Percentiles rank a stretch among this genome's conserved stretches.
These are phyloP conservation scores for Pogoniulus pusillus DNA, from an alignment of 2,797 vertebrate species.

Conservation along the genomic window DNA sequence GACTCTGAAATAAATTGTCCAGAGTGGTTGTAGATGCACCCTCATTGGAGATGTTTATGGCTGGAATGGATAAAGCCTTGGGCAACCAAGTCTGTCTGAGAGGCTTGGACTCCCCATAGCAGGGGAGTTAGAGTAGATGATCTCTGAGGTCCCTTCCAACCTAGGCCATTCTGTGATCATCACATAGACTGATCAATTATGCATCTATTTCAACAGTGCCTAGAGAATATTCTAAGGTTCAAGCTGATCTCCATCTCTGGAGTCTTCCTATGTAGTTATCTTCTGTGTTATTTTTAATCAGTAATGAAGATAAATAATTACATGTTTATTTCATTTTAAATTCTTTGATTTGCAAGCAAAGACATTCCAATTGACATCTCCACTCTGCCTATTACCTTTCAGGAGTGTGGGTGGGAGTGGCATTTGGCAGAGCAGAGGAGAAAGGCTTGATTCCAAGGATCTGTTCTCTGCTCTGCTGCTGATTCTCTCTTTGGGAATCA, in stretches of 20 bases:
- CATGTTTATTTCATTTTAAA: constrained; percentile 1
- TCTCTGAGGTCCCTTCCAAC: too few relatives aligned
- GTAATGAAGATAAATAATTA: neutral
- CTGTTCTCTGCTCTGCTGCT: neutral
- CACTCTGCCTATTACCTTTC: neutral
- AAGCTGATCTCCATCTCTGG: constrained; percentile 3
- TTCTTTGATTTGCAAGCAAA: neutral
- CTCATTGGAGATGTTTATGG: too few relatives aligned
- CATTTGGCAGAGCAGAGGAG: neutral
- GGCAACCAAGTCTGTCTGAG: too few relatives aligned
- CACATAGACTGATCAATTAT: neutral
- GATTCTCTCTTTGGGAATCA: neutral
- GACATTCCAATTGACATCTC: neutral
- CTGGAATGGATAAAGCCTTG: too few relatives aligned
- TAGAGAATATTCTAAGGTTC: neutral
- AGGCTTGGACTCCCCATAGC: too few relatives aligned
- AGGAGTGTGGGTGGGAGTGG: neutral
- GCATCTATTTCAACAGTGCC: constrained; percentile 4
- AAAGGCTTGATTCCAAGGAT: neutral
- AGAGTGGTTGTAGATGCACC: too few relatives aligned
- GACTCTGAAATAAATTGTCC: too few relatives aligned
- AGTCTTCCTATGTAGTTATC: neutral
- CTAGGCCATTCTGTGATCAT: neutral
- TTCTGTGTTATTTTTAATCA: constrained; percentile 20
- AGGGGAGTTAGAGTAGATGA: too few relatives aligned